Conservation (phyloP, 2,797 vertebrate species). For the Sphenopsis melanotis region DNA sequence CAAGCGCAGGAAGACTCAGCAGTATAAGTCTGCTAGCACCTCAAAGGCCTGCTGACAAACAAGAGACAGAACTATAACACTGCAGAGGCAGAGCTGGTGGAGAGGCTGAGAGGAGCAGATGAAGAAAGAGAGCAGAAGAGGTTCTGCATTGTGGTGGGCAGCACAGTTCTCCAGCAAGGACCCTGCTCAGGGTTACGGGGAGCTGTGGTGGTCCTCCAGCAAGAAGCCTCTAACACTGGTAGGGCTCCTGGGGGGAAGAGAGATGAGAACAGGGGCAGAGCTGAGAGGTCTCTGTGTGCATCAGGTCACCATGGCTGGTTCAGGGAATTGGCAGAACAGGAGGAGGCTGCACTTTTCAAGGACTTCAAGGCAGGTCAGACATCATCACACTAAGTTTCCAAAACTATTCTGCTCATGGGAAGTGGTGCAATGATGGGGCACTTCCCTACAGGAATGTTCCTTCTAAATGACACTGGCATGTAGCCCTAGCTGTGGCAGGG, state of each 20-base stretch:
- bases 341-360: neutral
- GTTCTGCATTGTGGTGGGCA: neutral
- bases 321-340: neutral
- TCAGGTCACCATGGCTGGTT: neutral
- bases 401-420: neutral
- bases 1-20: neutral
- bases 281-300: neutral
- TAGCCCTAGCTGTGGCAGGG: neutral
- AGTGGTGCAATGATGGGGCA: neutral
- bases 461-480: accelerated
- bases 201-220: neutral
- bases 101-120: neutral
- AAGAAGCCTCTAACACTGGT: neutral
- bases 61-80: neutral
- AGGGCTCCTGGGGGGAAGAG: neutral
- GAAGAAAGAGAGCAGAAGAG: neutral
- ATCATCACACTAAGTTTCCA: neutral
- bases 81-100: neutral
- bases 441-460: neutral
- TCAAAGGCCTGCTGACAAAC: accelerated
- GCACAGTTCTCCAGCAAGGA: neutral
- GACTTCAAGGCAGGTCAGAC: neutral
- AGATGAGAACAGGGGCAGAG: neutral
- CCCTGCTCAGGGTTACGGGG: neutral
- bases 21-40: neutral